A percentile compares a stretch with the other conserved stretches of the same genome.
Conservation (phyloP, 2,113 vertebrate species). For the Osmerus eperlanus region DNA sequence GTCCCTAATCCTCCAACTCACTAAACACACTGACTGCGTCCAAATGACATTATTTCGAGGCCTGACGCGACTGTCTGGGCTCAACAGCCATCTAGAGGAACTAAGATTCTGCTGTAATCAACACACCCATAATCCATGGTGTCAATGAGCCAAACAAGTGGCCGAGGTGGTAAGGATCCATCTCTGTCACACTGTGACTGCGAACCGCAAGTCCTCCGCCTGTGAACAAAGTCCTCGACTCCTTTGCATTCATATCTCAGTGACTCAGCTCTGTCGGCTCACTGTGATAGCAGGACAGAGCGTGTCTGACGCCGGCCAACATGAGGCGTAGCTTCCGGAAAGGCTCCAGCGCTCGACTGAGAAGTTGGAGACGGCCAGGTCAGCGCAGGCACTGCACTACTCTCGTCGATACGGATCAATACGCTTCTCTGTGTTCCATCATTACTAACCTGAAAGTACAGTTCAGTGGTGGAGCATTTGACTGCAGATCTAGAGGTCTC, state of each 20-base stretch:
- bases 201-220: conserved; percentile 12
- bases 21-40: no score
- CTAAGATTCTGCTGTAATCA: no score
- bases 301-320: conserved; percentile 5
- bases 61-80: no score
- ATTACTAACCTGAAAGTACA: no score
- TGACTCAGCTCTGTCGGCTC: conserved; percentile 13
- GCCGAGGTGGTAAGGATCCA: conserved; percentile 15
- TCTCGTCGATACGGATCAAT: neutral
- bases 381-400: no score
- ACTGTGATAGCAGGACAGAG: conserved; percentile 2
- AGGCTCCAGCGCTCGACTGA: neutral
- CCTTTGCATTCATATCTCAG: neutral
- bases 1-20: no score
- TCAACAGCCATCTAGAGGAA: no score
- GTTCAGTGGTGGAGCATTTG: no score
- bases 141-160: conserved; percentile 1
- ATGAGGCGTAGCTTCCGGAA: neutral
- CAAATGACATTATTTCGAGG: no score
- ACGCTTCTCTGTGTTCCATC: no score
- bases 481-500: no score
- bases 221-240: conserved; percentile 28
- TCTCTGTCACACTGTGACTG: neutral
- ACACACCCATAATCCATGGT: neutral
- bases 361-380: neutral